Evolutionary conservation across 2,888 invertebrate species (phyloP).

Genomic region (Exocentrus adspersus): DNA sequence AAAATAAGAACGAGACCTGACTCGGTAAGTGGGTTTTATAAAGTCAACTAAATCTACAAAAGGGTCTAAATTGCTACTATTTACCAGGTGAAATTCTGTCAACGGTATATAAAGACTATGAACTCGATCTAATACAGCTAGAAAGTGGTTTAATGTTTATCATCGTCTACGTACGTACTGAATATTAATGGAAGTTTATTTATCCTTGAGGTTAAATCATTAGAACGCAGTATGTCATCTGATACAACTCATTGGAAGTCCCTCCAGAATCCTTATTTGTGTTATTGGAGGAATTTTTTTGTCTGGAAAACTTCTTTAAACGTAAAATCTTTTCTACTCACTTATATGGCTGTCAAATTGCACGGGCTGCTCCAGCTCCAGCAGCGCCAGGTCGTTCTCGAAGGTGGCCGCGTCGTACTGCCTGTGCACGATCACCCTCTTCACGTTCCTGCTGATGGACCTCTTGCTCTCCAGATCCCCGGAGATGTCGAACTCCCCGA

Average conservation of each 20-base stretch:
- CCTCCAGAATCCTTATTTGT: too few relatives aligned
- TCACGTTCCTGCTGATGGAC: conserved; percentile 83
- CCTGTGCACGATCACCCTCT: conserved; percentile 87
- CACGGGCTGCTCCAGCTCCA: conserved; percentile 86
- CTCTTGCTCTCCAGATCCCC: conserved; percentile 82
- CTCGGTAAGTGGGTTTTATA: not conserved
- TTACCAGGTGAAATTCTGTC: not conserved
- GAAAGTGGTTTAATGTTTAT: not conserved
- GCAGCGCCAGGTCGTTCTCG: conserved; percentile 88
- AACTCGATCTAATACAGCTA: not conserved
- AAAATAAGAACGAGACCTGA: not conserved
- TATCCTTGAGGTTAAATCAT: too few relatives aligned
- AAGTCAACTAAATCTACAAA: not conserved
- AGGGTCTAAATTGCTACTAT: too few relatives aligned
- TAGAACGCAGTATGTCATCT: too few relatives aligned
- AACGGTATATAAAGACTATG: not conserved
- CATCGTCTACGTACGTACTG: not conserved
- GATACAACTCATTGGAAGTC: too few relatives aligned
- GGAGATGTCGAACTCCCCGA: conserved; percentile 91
- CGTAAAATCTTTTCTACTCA: conserved; percentile 57
- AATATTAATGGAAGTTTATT: not conserved
- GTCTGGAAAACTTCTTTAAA: too few relatives aligned
- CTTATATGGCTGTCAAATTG: conserved; percentile 87
- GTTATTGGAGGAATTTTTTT: too few relatives aligned
- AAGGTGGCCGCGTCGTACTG: conserved; percentile 91